A percentile compares a stretch with the other conserved stretches of the same genome.
Evolutionary conservation across 2,888 invertebrate genomes (phyloP).

Genomic region (Drosophila borborema): DNA sequence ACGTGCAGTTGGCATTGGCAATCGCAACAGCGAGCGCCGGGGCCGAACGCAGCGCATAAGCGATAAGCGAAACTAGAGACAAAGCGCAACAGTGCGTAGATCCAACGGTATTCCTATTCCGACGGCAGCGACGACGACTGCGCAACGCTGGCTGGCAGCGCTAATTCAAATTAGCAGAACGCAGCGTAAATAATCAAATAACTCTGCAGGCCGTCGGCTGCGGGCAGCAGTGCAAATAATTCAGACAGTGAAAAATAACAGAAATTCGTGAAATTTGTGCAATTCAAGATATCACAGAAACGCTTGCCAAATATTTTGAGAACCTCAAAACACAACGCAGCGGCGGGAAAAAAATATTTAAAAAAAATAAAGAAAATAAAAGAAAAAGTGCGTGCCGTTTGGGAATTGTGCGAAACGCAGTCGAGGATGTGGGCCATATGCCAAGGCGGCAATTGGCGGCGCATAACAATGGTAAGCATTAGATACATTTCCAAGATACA

Average conservation of each 20-base stretch:
- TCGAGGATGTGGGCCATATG: constrained; percentile 32
- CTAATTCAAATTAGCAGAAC: constrained; percentile 70
- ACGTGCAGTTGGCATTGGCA: constrained; percentile 76
- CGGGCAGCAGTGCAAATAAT: constrained; percentile 57
- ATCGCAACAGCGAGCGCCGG: constrained; percentile 13
- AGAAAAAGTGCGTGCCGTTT: constrained; percentile 56
- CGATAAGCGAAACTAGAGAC: constrained; percentile 8
- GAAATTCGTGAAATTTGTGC: constrained; percentile 50
- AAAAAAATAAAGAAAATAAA: no score
- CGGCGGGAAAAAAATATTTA: no score
- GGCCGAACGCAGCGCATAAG: constrained; percentile 26
- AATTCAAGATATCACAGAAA: constrained; percentile 42
- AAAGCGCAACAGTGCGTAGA: constrained; percentile 44
- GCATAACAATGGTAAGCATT: constrained; percentile 52
- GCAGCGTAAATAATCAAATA: constrained; percentile 75
- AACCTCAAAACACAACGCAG: constrained; percentile 52
- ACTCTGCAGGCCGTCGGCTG: constrained; percentile 36
- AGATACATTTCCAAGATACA: constrained; percentile 36
- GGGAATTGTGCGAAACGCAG: constrained; percentile 26
- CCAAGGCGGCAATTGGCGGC: constrained; percentile 33
- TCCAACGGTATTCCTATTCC: constrained; percentile 17
- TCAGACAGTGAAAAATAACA: constrained; percentile 72
- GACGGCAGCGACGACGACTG: neutral
- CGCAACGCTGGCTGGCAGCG: constrained; percentile 7
- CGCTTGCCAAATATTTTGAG: constrained; percentile 73